Percentiles rank a stretch among this genome's conserved stretches.
These are phyloP conservation scores for Lithobius niger DNA, from an alignment of 1,140 invertebrate species.

Conservation along the genomic window DNA sequence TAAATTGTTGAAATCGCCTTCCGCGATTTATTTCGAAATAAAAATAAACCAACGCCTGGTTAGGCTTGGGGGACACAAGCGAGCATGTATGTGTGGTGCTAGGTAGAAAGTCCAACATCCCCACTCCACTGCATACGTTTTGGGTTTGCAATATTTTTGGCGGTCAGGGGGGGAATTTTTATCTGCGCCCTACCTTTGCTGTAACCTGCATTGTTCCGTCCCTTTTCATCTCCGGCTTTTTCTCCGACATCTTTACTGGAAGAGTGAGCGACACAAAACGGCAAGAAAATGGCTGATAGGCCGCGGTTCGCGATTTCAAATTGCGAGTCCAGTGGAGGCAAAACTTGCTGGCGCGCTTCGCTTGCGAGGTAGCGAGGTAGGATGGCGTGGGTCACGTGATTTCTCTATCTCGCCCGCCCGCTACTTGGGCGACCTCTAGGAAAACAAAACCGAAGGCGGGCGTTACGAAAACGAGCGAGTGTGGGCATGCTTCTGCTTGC, in stretches of 20 bases:
- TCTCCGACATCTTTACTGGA: not conserved
- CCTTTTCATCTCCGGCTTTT: slow-evolving; percentile 22
- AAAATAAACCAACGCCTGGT: too few species aligned
- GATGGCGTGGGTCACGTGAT: slow-evolving; percentile 10
- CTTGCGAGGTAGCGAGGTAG: slow-evolving; percentile 1
- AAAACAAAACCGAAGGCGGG: not conserved
- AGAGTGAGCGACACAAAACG: not conserved
- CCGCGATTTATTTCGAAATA: too few species aligned
- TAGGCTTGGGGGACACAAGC: too few species aligned
- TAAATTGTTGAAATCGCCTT: too few species aligned
- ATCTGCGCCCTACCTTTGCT: slow-evolving; percentile 26
- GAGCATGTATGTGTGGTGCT: too few species aligned
- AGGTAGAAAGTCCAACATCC: too few species aligned
- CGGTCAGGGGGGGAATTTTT: too few species aligned
- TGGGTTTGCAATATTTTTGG: too few species aligned
- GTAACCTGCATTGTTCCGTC: slow-evolving; percentile 26
- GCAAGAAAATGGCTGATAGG: not conserved
- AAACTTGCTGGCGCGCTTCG: too few species aligned
- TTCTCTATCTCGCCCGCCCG: not conserved
- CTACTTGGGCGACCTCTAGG: slow-evolving; percentile 1
- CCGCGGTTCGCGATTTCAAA: not conserved
- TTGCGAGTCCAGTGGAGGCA: not conserved
- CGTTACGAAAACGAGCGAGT: not conserved
- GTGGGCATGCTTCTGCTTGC: too few species aligned
- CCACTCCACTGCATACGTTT: too few species aligned